Evolutionary conservation across 2,113 vertebrate species (phyloP).

Genomic region (Todiramphus saurophagus): DNA sequence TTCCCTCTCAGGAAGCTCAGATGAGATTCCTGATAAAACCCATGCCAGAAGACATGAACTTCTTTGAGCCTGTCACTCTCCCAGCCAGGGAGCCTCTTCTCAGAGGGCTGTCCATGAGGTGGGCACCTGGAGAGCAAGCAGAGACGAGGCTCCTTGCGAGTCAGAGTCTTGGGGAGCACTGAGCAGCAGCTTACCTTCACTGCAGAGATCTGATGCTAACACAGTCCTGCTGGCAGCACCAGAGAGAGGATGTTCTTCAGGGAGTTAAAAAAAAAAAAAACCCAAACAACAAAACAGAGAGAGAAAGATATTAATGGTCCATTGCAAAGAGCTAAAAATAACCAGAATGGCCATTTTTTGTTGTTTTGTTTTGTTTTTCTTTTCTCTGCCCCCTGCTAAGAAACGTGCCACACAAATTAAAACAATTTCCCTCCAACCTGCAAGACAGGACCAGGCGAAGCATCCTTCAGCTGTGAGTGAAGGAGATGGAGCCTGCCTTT

Average conservation of each 20-base stretch:
- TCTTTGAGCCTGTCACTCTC: not conserved
- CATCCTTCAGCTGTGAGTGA: not conserved
- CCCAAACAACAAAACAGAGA: not conserved
- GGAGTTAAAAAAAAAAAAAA: not conserved
- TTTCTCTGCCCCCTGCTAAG: not conserved
- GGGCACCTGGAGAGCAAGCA: not conserved
- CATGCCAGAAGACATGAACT: not conserved
- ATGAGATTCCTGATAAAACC: not conserved
- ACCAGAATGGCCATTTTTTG: not conserved
- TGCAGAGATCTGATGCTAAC: not conserved
- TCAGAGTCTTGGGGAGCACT: not conserved
- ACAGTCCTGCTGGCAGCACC: not conserved
- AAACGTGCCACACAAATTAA: slow-evolving; percentile 43
- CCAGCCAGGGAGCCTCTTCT: not conserved
- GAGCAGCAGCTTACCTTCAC: not conserved
- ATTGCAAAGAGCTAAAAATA: slow-evolving; percentile 61
- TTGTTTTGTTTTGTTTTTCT: too few species aligned
- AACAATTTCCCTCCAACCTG: slow-evolving; percentile 5
- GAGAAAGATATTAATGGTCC: not conserved
- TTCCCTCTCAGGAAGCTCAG: not conserved
- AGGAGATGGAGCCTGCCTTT: not conserved
- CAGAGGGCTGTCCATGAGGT: not conserved
- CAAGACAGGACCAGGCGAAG: not conserved
- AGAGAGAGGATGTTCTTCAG: not conserved
- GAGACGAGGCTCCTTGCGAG: not conserved